Evolutionary conservation across 1,140 invertebrate species (phyloP).

Genomic region (Contarinia nasturtii): DNA sequence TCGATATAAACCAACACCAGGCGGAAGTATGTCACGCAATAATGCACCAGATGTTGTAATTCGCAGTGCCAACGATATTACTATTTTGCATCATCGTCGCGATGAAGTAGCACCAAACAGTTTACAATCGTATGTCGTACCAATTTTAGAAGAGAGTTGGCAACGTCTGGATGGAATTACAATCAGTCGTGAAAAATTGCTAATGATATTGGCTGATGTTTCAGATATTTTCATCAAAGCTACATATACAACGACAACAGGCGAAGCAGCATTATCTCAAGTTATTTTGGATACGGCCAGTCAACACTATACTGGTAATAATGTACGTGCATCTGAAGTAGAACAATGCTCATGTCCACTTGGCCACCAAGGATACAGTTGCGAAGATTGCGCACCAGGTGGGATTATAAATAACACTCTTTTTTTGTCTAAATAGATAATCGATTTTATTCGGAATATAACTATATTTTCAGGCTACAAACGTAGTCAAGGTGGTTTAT

Average conservation of each 20-base stretch:
- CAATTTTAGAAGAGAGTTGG: constrained; percentile 64
- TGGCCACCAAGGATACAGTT: constrained; percentile 70
- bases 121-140: constrained; percentile 43
- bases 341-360: constrained; percentile 67
- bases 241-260: constrained; percentile 66
- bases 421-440: too few relatives aligned
- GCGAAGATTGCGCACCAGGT: constrained; percentile 76
- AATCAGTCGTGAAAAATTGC: constrained; percentile 66
- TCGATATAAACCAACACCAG: constrained; percentile 49
- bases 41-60: constrained; percentile 77
- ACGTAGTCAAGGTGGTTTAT: constrained; percentile 47
- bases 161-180: constrained; percentile 47
- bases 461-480: too few relatives aligned
- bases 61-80: constrained; percentile 57
- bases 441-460: too few relatives aligned
- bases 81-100: constrained; percentile 45
- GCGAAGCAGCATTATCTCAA: constrained; percentile 48
- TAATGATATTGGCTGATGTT: constrained; percentile 83
- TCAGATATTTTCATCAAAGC: constrained; percentile 80
- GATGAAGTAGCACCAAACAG: constrained; percentile 36
- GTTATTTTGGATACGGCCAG: constrained; percentile 65
- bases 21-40: constrained; percentile 51
- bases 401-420: too few relatives aligned
- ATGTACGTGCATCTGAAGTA: constrained; percentile 52
- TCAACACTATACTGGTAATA: constrained; percentile 46